phyloP scores from a whole-genome alignment of 2,113 vertebrate genomes.

The Trematocara macrostoma region DNA sequence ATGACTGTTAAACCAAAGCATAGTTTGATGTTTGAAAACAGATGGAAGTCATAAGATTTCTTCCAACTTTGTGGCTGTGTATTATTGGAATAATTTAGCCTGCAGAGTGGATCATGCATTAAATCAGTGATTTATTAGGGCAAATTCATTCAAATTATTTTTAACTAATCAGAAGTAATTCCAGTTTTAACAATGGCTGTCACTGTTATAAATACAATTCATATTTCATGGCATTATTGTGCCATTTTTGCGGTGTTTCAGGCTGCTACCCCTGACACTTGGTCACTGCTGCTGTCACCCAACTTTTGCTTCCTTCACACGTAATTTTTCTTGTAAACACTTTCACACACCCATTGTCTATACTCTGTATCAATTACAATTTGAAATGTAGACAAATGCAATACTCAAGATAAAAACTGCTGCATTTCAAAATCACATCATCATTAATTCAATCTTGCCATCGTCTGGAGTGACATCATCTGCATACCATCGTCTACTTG shows the following conservation, averaged over 20 bases:
- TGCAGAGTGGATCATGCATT: background rate
- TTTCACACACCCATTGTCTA: fast-evolving
- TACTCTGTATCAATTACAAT: background rate
- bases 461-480: background rate
- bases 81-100: background rate
- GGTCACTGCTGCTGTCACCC: background rate
- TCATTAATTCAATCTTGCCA: background rate
- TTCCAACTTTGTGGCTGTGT: background rate
- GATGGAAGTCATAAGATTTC: background rate
- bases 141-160: background rate
- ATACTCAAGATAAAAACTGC: background rate
- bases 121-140: background rate
- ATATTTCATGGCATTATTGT: background rate
- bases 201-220: background rate
- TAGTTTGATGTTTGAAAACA: background rate
- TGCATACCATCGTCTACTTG: background rate
- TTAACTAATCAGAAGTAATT: background rate
- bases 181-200: background rate
- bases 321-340: background rate
- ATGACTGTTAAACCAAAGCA: background rate
- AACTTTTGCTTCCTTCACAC: background rate
- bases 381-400: background rate
- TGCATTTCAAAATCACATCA: background rate
- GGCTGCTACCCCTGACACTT: background rate
- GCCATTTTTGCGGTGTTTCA: background rate